Evolutionary conservation across 2,888 invertebrate genomes (phyloP).

Genomic region (Luperina testacea): DNA sequence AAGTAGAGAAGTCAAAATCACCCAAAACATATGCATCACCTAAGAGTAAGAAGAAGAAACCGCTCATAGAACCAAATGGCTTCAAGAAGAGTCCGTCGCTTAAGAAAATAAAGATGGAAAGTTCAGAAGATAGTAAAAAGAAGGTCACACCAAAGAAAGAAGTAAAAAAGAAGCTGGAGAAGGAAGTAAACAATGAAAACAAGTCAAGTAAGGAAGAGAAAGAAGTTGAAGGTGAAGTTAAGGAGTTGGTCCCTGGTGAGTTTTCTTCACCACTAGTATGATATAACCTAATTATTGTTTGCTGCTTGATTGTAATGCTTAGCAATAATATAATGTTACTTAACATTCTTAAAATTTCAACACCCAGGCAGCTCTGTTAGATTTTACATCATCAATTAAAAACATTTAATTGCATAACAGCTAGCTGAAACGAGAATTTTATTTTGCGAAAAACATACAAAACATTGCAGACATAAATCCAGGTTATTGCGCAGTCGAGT

Average conservation of each 20-base stretch:
- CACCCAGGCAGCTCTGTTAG: neutral
- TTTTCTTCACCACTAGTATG: neutral
- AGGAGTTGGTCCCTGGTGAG: constrained; percentile 30
- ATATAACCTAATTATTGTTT: neutral
- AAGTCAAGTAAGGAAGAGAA: constrained; percentile 37
- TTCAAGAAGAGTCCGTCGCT: constrained; percentile 28
- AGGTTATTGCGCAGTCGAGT: neutral
- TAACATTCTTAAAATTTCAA: neutral
- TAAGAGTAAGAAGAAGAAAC: constrained; percentile 72
- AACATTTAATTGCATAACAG: neutral
- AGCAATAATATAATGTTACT: neutral
- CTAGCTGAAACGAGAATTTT: neutral
- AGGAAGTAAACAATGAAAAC: constrained; percentile 55
- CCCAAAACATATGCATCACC: constrained; percentile 80
- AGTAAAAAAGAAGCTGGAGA: constrained; percentile 55
- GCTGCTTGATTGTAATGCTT: neutral
- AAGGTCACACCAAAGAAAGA: constrained; percentile 30
- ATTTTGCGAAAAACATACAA: no score
- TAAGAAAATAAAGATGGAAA: constrained; percentile 41
- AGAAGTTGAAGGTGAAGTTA: constrained; percentile 31
- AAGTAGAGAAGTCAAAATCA: constrained; percentile 70
- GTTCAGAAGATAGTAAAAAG: constrained; percentile 25
- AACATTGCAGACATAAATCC: neutral
- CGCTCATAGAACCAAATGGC: constrained; percentile 36
- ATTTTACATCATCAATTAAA: neutral